phyloP scores from a whole-genome alignment of 2,888 invertebrate genomes.

The Diplolepis rosae region DNA sequence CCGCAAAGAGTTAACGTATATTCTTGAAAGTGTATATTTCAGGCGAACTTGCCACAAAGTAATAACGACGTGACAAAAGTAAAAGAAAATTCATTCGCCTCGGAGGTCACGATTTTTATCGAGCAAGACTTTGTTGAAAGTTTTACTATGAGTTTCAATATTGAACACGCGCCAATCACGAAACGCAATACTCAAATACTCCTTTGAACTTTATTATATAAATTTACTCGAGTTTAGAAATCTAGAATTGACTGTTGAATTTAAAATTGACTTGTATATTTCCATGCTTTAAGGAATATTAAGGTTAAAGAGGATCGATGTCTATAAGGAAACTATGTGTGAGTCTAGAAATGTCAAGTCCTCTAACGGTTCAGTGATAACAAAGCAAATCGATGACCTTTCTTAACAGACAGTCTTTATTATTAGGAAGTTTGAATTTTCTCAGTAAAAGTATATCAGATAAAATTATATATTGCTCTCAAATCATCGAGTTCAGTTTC shows the following conservation, averaged over 20 bases:
- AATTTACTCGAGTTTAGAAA: background rate
- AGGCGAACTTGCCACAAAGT: constrained; percentile 7
- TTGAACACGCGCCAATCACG: constrained; percentile 11
- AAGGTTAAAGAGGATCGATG: too few species aligned
- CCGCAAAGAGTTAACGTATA: too few species aligned
- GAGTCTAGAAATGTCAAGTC: too few species aligned
- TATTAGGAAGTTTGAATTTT: too few species aligned
- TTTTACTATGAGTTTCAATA: constrained; percentile 22
- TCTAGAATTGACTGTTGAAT: background rate
- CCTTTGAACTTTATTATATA: background rate
- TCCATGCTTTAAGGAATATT: too few species aligned
- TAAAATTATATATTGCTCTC: background rate
- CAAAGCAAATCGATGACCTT: too few species aligned
- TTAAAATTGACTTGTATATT: too few species aligned
- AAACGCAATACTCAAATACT: background rate
- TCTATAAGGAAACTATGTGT: too few species aligned
- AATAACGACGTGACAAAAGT: constrained; percentile 24
- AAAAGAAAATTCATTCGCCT: constrained; percentile 19
- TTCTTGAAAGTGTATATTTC: constrained; percentile 13
- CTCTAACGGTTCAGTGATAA: too few species aligned
- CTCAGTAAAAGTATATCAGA: too few species aligned
- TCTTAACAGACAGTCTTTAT: too few species aligned
- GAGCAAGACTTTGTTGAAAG: constrained; percentile 9
- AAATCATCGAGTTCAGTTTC: constrained; percentile 14
- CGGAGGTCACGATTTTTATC: constrained; percentile 26